A percentile compares a stretch with the other conserved stretches of the same genome.
Evolutionary conservation across 2,888 invertebrate species (phyloP).

Genomic region (Sphaeridia pumilis): DNA sequence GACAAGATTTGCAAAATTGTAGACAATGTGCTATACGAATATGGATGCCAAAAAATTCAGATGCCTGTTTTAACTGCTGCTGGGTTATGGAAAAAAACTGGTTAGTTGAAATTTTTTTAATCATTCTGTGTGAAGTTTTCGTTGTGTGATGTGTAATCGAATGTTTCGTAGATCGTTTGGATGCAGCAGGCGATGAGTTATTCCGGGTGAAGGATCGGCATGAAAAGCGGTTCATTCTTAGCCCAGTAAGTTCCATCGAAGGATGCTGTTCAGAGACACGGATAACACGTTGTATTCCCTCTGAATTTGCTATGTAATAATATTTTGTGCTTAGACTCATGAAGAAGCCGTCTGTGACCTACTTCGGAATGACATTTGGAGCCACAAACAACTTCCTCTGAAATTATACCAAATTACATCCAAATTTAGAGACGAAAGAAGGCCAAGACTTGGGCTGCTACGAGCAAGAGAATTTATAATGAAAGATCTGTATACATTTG

Average conservation of each 20-base stretch:
- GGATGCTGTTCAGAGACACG: no score
- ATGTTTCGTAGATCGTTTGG: constrained; percentile 52
- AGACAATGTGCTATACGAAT: constrained; percentile 55
- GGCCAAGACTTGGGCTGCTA: constrained; percentile 75
- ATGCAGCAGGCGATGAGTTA: constrained; percentile 54
- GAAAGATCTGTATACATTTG: constrained; percentile 91
- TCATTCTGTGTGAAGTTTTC: no score
- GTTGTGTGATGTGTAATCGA: no score
- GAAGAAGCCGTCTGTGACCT: constrained; percentile 79
- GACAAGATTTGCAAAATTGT: constrained; percentile 64
- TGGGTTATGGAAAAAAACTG: constrained; percentile 57
- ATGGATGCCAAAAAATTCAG: constrained; percentile 67
- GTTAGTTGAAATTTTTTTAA: constrained; percentile 38
- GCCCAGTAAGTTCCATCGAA: constrained; percentile 59
- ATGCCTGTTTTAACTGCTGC: constrained; percentile 62
- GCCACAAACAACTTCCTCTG: constrained; percentile 61
- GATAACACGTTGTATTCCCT: no score
- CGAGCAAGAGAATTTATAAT: constrained; percentile 83
- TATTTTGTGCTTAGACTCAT: constrained; percentile 70
- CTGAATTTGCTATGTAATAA: no score
- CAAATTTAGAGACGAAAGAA: constrained; percentile 88
- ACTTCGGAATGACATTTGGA: constrained; percentile 52
- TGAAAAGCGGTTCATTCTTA: constrained; percentile 59
- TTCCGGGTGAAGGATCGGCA: constrained; percentile 65
- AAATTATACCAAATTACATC: constrained; percentile 70